Evolutionary conservation across 2,113 vertebrate species (phyloP), one percentile per base, ranked within the genome.

Genomic region (Oreochromis niloticus): DNA sequence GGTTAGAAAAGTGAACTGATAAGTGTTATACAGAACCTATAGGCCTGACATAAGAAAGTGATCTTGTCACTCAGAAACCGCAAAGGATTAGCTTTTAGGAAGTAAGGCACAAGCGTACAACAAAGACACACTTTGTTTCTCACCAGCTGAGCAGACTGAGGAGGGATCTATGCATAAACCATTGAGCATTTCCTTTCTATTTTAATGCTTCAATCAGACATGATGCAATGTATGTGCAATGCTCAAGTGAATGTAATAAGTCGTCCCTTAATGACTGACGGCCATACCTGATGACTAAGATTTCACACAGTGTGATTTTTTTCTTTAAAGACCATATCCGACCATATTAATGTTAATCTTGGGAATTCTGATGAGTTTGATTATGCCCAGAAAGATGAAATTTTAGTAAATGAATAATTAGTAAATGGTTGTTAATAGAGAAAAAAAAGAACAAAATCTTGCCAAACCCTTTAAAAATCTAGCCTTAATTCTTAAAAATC

Each of bases 151-250:
- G 61, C 16, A 61, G 14, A 43, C 19, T 22, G 59, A 82, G 48
- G 80, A 78, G 17, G 71, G 17, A 63, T 80, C 11, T 54, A 16
- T 12, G 32, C 10, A 4, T 34, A 39, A 41, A 13, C 73, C 24
- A 14, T 13, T 8, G 48, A 61, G 11, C 32, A 7, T 83, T 85
- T 71, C 43, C 50, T 55, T 57, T 75, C 59, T 6, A 79, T 83
- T 75, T 39, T 55, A 82, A 73, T 12, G 63, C 83, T 82, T 89
- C 88, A 82, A 43, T 92, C 85, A 87, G 34, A 84, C n/a, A 27
- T 92, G 93, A 93, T 91, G 93, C 87, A 92, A 91, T 3, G 4
- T 39, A 27, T 32, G 30, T 55, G 88, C 75, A 93, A 93, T 5
- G 19, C 82, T 9, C 50, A 36, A 16, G 30, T 14, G 14, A 48